These are phyloP conservation scores for Dilophus febrilis DNA, from an alignment of 2,888 invertebrate species.

Conservation along the genomic window DNA sequence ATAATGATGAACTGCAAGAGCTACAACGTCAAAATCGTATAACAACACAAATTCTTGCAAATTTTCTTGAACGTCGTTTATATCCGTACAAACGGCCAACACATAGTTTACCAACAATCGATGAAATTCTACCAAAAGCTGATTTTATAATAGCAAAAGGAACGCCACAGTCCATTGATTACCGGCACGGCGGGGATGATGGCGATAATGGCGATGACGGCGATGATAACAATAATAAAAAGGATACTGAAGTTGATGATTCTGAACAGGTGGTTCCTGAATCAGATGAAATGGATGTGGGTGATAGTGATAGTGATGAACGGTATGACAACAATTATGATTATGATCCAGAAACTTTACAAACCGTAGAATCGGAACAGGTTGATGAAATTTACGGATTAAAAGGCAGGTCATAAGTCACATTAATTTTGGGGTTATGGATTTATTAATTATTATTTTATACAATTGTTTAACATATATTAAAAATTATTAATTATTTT, in stretches of 20 bases:
- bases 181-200: slow-evolving; percentile 12
- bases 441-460: too few species aligned
- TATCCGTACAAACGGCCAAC: slow-evolving; percentile 38
- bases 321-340: too few species aligned
- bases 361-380: slow-evolving; percentile 55
- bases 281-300: slow-evolving; percentile 6
- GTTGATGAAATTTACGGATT: slow-evolving; percentile 44
- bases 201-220: slow-evolving; percentile 11
- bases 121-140: slow-evolving; percentile 41
- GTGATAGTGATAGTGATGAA: slow-evolving; percentile 16
- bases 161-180: slow-evolving; percentile 1
- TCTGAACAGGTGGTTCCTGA: slow-evolving; percentile 6
- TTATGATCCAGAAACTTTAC: slow-evolving; percentile 36
- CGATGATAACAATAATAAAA: slow-evolving; percentile 10
- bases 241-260: slow-evolving; percentile 15
- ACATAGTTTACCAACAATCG: slow-evolving; percentile 38
- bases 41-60: slow-evolving; percentile 58
- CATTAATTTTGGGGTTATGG: neutral
- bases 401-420: slow-evolving; percentile 5
- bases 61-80: slow-evolving; percentile 50
- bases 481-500: too few species aligned
- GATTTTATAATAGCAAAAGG: slow-evolving; percentile 18
- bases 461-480: too few species aligned
- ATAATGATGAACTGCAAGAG: slow-evolving; percentile 35
- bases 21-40: slow-evolving; percentile 58